Evolutionary conservation across 2,113 vertebrate genomes (phyloP).

Genomic region (Ranitomeya imitator): DNA sequence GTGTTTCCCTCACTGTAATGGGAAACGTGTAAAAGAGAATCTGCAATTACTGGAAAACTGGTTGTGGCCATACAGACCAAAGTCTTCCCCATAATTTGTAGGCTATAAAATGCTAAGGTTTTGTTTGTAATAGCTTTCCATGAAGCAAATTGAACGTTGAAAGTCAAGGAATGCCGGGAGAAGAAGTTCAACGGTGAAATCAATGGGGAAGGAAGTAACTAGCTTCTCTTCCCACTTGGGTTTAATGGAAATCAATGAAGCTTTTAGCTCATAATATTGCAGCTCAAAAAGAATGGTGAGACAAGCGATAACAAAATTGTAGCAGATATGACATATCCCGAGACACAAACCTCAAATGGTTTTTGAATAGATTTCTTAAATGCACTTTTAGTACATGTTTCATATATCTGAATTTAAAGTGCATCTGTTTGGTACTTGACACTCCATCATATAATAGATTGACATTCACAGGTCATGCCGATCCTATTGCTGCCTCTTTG

Average conservation of each 20-base stretch:
- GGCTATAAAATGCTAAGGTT: neutral
- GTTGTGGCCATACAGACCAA: neutral
- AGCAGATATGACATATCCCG: neutral
- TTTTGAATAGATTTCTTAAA: neutral
- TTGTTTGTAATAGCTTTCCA: neutral
- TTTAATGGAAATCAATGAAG: neutral
- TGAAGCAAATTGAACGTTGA: neutral
- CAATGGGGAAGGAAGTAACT: neutral
- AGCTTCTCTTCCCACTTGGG: neutral
- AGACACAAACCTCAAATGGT: neutral
- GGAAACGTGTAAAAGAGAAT: too few species aligned
- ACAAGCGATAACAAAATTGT: neutral
- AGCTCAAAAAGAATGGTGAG: neutral
- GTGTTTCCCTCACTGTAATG: too few species aligned
- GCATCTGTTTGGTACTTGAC: neutral
- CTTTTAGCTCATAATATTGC: neutral
- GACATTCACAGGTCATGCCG: neutral
- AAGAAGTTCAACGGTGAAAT: neutral
- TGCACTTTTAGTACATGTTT: neutral
- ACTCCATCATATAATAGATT: neutral
- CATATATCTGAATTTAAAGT: neutral
- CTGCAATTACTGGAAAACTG: neutral
- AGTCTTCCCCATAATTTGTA: neutral
- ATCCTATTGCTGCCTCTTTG: neutral
- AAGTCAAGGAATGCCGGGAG: neutral